Conservation (phyloP, 2,113 vertebrate species). For the Gnathonemus longibarbis region DNA sequence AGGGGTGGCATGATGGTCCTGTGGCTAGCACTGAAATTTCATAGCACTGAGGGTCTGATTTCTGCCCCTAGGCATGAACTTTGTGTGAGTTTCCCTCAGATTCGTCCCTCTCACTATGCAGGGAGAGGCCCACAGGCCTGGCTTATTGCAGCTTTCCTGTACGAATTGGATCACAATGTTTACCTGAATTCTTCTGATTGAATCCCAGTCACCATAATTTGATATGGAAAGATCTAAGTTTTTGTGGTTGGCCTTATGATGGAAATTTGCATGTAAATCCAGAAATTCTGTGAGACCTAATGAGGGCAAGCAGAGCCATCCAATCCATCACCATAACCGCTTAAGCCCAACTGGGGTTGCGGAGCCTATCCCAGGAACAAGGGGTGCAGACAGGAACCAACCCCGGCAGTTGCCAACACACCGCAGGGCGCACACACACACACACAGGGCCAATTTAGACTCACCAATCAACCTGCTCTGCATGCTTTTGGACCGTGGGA, state of each 20-base stretch:
- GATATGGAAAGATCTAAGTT: neutral
- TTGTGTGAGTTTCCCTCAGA: neutral
- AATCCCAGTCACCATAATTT: neutral
- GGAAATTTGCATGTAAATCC: neutral
- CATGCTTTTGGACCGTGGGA: too few species aligned
- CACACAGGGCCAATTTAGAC: too few species aligned
- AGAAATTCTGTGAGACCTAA: neutral
- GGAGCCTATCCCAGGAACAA: too few species aligned
- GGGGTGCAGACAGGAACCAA: too few species aligned
- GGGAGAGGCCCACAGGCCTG: neutral
- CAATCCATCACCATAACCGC: too few species aligned
- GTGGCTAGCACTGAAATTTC: neutral
- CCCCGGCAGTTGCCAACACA: too few species aligned
- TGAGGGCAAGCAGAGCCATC: neutral
- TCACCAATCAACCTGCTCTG: too few species aligned
- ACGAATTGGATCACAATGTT: neutral
- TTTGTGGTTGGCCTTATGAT: neutral
- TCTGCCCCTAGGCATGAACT: neutral
- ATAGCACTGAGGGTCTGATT: neutral
- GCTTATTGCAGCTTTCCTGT: neutral
- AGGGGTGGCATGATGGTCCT: neutral
- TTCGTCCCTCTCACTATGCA: neutral
- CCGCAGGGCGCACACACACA: too few species aligned
- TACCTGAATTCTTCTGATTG: neutral
- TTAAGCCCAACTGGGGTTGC: too few species aligned